Evolutionary conservation across 2,888 invertebrate species (phyloP), one percentile per base, ranked within the genome.

Genomic region (Sturmia bella): DNA sequence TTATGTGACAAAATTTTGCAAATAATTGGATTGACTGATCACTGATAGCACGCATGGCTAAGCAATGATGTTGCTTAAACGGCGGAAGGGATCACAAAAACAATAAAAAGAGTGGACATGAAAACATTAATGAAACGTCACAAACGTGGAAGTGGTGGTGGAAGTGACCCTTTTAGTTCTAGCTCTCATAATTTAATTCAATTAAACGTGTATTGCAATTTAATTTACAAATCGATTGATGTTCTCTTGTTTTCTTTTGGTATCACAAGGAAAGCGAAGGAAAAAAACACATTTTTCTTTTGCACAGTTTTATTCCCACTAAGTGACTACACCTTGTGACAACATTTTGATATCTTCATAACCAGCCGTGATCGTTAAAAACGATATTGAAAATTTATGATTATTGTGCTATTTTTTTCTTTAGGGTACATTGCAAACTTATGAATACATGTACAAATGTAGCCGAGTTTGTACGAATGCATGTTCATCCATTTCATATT

Each of bases 1-100:
- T 89, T 90, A 90, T 90, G 90, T 90, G 90, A 90, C 90, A 90
- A 90, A 90, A 90, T 90, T 90, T 88, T 88, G 88, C 90, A 90
- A 90, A 90, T 89, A 89, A 89, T 89, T 89, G 89, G 89, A 90
- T 90, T 89, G 89, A 90, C 87, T 88, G 89, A 89, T 89, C 89
- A 87, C 87, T 89, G 88, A 89, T 89, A 88, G 87, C 85, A 87
- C 85, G 87, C 83, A 80, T 83, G 82, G 84, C 68, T 79, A 78
- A 76, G 74, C 70, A 77, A 32, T 48, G 27, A 45, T 77, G 52
- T 41, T 52, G 68, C 63, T 54, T 52, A 70, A 77, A 74, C 66
- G 76, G 39, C 63, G n/a, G 21, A 73, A 63, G 32, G 19, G 17
- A 50, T 50, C 32, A 59, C 43, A n/a, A 59, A 50, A 66, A 52